These are phyloP conservation scores for Sceliomorpha sp. DNA, from an alignment of 2,888 invertebrate genomes.

Conservation along the genomic window DNA sequence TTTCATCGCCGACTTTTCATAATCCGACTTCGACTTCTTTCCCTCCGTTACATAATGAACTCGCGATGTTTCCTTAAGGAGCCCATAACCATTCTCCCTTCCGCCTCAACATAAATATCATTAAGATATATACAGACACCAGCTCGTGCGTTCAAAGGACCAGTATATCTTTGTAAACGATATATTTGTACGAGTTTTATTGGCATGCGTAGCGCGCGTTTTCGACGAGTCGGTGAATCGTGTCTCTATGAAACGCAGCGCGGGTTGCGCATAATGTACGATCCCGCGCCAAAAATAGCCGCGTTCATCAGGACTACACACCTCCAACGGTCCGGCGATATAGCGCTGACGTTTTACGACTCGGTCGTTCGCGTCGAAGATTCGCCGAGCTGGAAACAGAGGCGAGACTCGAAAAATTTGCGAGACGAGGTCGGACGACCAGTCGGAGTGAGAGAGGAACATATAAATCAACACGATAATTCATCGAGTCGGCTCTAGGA, in stretches of 20 bases:
- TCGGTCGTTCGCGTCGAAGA: constrained; percentile 16
- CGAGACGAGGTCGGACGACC: constrained; percentile 27
- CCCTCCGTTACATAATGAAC: constrained; percentile 38
- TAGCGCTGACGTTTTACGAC: constrained; percentile 20
- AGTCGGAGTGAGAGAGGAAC: constrained; percentile 22
- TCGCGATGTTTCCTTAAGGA: constrained; percentile 42
- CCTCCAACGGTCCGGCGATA: constrained; percentile 25
- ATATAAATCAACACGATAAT: constrained; percentile 52
- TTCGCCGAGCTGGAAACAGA: constrained; percentile 8
- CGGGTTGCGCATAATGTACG: constrained; percentile 33
- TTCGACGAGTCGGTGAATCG: constrained; percentile 23
- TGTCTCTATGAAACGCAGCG: constrained; percentile 21
- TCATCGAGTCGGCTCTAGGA: constrained; percentile 51
- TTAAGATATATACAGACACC: constrained; percentile 21
- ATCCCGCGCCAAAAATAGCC: constrained; percentile 43
- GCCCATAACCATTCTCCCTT: constrained; percentile 25
- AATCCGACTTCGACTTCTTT: too few relatives aligned
- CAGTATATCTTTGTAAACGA: constrained; percentile 17
- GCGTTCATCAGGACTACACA: constrained; percentile 15
- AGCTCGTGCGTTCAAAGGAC: constrained; percentile 24
- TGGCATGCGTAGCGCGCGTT: constrained; percentile 21
- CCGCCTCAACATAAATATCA: constrained; percentile 37
- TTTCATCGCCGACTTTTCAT: too few relatives aligned
- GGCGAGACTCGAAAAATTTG: constrained; percentile 40
- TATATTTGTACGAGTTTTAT: constrained; percentile 19